These are phyloP conservation scores for Chaitophorus viminalis DNA, from an alignment of 2,888 invertebrate genomes.

Conservation along the genomic window DNA sequence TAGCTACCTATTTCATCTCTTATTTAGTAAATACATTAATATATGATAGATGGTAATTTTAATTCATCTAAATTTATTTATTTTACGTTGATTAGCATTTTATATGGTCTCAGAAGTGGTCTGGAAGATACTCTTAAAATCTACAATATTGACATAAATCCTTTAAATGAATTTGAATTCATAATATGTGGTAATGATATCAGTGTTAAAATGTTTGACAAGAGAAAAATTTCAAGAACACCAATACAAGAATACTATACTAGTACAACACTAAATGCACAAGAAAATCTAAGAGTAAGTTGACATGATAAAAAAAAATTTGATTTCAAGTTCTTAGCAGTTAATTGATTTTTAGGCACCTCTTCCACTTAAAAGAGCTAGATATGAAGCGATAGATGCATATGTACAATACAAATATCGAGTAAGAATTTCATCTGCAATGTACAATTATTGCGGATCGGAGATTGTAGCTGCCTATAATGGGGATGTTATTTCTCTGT, in stretches of 20 bases:
- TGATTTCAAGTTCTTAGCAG: neutral
- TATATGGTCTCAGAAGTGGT: neutral
- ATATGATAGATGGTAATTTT: too few relatives aligned
- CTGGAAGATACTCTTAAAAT: conserved; percentile 72
- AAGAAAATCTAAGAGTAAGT: too few relatives aligned
- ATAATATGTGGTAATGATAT: conserved; percentile 86
- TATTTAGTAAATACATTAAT: too few relatives aligned
- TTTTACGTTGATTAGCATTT: conserved; percentile 14
- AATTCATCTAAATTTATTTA: too few relatives aligned
- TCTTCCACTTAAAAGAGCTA: too few relatives aligned
- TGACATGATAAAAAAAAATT: neutral
- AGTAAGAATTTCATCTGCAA: conserved; percentile 86
- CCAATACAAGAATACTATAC: conserved; percentile 47
- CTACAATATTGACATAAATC: conserved; percentile 89
- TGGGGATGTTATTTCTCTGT: conserved; percentile 91
- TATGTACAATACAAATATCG: too few relatives aligned
- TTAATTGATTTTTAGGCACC: neutral
- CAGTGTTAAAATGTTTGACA: conserved; percentile 81
- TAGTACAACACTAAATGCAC: neutral
- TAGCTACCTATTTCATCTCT: too few relatives aligned
- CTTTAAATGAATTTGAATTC: conserved; percentile 79
- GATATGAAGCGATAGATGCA: too few relatives aligned
- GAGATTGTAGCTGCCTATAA: conserved; percentile 94
- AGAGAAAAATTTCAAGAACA: conserved; percentile 66
- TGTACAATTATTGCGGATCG: conserved; percentile 90